Conservation (phyloP, 1,140 invertebrate species). For the Chlorops oryzae region DNA sequence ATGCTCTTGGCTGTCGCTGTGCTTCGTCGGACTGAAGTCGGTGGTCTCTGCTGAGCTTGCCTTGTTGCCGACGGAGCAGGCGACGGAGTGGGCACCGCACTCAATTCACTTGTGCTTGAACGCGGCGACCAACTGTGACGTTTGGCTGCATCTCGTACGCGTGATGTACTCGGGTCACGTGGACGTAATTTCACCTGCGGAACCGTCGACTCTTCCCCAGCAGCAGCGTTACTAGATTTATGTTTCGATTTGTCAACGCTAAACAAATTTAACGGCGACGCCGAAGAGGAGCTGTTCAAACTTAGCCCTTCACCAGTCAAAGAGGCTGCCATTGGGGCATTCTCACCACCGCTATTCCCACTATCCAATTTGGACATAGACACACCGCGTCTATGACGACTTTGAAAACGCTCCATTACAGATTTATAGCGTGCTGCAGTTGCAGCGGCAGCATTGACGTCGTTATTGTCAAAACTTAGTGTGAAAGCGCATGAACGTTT, state of each 20-base stretch:
- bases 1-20: conserved; percentile 4
- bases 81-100: not conserved
- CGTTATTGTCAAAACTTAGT: conserved; percentile 62
- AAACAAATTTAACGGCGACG: conserved; percentile 10
- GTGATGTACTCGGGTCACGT: conserved; percentile 38
- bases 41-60: too few relatives aligned
- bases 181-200: conserved; percentile 34
- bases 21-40: not conserved
- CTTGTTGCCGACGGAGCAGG: conserved; percentile 6
- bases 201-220: conserved; percentile 2
- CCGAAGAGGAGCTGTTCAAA: conserved; percentile 4
- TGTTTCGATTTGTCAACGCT: not conserved
- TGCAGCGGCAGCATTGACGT: conserved; percentile 53
- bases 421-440: conserved; percentile 54
- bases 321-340: conserved; percentile 6
- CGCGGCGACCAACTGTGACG: conserved; percentile 46
- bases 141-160: conserved; percentile 40
- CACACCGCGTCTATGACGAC: conserved; percentile 61
- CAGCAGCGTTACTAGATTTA: not conserved
- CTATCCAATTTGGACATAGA: conserved; percentile 59
- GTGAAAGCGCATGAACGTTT: conserved; percentile 54
- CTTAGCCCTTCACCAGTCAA: too few relatives aligned
- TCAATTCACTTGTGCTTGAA: conserved; percentile 25
- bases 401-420: conserved; percentile 64
- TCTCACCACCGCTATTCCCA: conserved; percentile 11